A percentile compares a stretch with the other conserved stretches of the same genome.
phyloP scores from a whole-genome alignment of 1,140 invertebrate species.

The Drosophila ficusphila region DNA sequence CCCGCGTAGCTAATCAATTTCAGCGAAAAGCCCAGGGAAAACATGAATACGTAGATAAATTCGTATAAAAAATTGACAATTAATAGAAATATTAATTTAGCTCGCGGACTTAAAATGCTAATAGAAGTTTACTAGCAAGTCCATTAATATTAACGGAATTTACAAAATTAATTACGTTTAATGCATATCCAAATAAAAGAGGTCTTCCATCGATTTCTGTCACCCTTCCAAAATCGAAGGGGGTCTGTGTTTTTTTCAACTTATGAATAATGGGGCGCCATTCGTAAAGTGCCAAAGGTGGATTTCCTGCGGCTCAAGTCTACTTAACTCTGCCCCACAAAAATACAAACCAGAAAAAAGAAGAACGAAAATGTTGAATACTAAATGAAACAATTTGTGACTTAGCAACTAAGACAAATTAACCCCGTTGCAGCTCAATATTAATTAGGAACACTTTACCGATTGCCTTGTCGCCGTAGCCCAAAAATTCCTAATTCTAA shows the following conservation, averaged over 20 bases:
- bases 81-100: conserved; percentile 57
- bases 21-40: conserved; percentile 7
- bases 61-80: conserved; percentile 26
- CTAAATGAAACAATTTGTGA: conserved; percentile 69
- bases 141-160: conserved; percentile 34
- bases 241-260: conserved; percentile 14
- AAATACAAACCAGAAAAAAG: not conserved
- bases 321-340: conserved; percentile 24
- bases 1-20: conserved; percentile 30
- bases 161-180: conserved; percentile 59
- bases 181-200: conserved; percentile 54
- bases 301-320: conserved; percentile 38
- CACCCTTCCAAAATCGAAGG: conserved; percentile 7
- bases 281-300: conserved; percentile 58
- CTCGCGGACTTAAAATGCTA: conserved; percentile 53
- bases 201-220: conserved; percentile 61
- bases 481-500: conserved; percentile 26
- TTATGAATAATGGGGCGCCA: conserved; percentile 69
- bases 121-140: conserved; percentile 55
- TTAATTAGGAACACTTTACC: conserved; percentile 38
- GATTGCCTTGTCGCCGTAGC: conserved; percentile 20
- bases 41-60: conserved; percentile 8
- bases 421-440: conserved; percentile 52
- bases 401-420: conserved; percentile 74
- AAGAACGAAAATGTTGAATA: conserved; percentile 10